Evolutionary conservation across 1,140 invertebrate genomes (phyloP).

Genomic region (Drosophila littoralis): DNA sequence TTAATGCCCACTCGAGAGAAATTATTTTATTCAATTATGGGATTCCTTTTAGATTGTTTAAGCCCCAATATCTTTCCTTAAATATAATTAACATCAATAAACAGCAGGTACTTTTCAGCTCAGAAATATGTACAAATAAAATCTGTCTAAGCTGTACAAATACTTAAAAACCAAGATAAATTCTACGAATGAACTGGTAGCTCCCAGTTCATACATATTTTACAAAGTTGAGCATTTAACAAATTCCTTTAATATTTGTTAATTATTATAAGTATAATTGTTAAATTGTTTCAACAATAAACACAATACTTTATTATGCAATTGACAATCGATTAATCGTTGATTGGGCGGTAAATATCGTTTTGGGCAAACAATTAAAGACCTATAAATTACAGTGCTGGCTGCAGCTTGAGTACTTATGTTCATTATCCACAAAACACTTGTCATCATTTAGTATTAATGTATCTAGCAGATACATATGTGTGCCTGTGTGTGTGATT

Average conservation of each 20-base stretch:
- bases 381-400: slow-evolving; percentile 48
- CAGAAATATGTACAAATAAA: too few relatives aligned
- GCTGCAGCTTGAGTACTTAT: slow-evolving; percentile 34
- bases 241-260: neutral
- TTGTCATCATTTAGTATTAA: slow-evolving; percentile 57
- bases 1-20: too few relatives aligned
- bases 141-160: too few relatives aligned
- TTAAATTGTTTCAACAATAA: neutral
- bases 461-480: slow-evolving; percentile 3
- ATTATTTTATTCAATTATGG: too few relatives aligned
- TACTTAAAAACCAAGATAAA: too few relatives aligned
- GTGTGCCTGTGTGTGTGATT: slow-evolving; percentile 6
- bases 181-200: too few relatives aligned
- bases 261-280: neutral
- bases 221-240: neutral
- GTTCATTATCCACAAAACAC: slow-evolving; percentile 64
- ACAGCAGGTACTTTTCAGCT: too few relatives aligned
- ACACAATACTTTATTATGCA: slow-evolving; percentile 3
- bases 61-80: too few relatives aligned
- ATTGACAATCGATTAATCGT: slow-evolving; percentile 30
- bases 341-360: slow-evolving; percentile 4
- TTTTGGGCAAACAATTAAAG: slow-evolving; percentile 13
- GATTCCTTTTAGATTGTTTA: too few relatives aligned
- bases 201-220: too few relatives aligned
- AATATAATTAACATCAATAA: too few relatives aligned